These are phyloP conservation scores for Ceyx erithaca DNA, from an alignment of 2,797 vertebrate species.

Conservation along the genomic window DNA sequence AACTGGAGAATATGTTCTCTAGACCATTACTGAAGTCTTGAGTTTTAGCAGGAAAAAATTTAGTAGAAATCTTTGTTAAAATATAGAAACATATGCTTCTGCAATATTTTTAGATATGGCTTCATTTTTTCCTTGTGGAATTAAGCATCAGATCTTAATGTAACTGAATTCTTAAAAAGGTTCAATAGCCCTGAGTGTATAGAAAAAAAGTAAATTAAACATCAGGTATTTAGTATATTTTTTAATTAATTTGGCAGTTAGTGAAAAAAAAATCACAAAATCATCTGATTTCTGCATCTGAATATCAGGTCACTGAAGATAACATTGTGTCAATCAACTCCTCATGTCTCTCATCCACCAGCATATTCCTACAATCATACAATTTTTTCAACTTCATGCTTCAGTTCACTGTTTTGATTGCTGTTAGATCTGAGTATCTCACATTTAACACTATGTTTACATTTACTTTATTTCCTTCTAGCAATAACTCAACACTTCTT, in stretches of 20 bases:
- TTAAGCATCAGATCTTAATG: not conserved
- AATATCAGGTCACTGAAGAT: not conserved
- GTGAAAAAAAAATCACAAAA: not conserved
- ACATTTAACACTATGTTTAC: not conserved
- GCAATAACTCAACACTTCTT: not conserved
- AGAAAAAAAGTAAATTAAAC: not conserved
- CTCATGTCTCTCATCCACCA: not conserved
- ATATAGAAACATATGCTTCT: not conserved
- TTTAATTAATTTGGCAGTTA: not conserved
- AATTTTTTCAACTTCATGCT: not conserved
- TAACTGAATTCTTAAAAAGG: not conserved
- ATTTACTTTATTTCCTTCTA: not conserved
- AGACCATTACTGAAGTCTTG: not conserved
- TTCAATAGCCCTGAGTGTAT: fast-evolving
- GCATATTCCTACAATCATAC: not conserved
- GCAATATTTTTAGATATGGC: not conserved
- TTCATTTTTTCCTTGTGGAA: not conserved
- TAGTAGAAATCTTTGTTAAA: not conserved
- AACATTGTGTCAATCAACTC: not conserved
- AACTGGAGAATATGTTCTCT: not conserved
- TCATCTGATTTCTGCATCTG: not conserved
- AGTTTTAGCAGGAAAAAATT: not conserved
- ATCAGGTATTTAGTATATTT: not conserved
- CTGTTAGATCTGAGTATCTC: not conserved
- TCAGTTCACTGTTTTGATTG: not conserved